Conservation (phyloP, 2,888 invertebrate species). For the Abrostola tripartita region DNA sequence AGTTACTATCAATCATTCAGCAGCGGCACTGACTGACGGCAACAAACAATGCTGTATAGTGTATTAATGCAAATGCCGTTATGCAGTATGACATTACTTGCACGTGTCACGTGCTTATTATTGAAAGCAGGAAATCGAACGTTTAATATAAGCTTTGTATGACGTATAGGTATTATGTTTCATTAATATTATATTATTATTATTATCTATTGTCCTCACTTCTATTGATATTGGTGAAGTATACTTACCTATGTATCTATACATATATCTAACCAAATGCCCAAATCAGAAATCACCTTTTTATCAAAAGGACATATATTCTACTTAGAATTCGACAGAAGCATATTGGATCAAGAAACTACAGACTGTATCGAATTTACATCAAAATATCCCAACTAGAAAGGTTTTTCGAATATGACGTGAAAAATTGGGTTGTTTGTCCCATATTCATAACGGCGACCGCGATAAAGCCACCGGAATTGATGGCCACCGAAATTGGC, state of each 20-base stretch:
- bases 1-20: constrained; percentile 62
- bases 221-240: not conserved
- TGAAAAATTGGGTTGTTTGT: constrained; percentile 64
- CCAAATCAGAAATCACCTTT: no score
- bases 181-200: not conserved
- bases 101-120: constrained; percentile 35
- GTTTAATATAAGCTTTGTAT: constrained; percentile 27
- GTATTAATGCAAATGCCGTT: constrained; percentile 59
- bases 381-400: constrained; percentile 34
- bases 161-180: constrained; percentile 10
- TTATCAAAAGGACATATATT: constrained; percentile 21
- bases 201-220: not conserved
- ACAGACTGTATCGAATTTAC: constrained; percentile 20
- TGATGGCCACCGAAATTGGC: constrained; percentile 66
- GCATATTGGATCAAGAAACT: constrained; percentile 31
- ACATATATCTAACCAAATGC: no score
- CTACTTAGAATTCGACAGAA: constrained; percentile 28
- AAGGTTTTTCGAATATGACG: constrained; percentile 47
- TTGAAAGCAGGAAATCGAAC: constrained; percentile 49
- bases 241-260: no score
- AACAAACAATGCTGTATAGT: constrained; percentile 61
- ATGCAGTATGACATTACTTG: constrained; percentile 47
- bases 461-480: constrained; percentile 68
- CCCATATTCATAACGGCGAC: constrained; percentile 60
- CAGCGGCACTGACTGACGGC: constrained; percentile 36